Evolutionary conservation across 2,888 invertebrate genomes (phyloP), one percentile per base, ranked within the genome.

Genomic region (Sphaeridia pumilis): DNA sequence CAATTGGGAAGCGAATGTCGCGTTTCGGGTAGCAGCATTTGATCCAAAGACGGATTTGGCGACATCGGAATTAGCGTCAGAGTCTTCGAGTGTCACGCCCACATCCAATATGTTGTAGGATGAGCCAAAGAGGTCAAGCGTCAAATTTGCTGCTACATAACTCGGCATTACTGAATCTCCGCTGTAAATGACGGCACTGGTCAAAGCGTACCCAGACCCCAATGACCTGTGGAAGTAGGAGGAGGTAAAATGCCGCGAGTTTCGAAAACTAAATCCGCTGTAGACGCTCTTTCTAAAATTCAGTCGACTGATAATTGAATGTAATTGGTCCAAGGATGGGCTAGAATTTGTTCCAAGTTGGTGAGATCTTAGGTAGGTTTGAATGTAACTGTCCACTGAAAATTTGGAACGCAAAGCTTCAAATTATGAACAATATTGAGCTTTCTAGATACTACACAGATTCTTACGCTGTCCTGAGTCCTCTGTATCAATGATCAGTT

Each of bases 381-480:
- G 78, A 61, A 94, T 84, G 72, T 85, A 94, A 3, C 87, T 83
- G n/a, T 89, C 90, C 26, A 93, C 90, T 74, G 65, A 27, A 69
- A n/a, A n/a, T n/a, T 31, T 31, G 14, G 31, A 31, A 10, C 31
- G 14, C 14, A 14, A 31, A 31, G 14, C 31, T n/a, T n/a, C n/a
- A n/a, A n/a, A n/a, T n/a, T n/a, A n/a, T n/a, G n/a, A n/a, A n/a
- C n/a, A n/a, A n/a, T n/a, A n/a, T n/a, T n/a, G n/a, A n/a, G n/a
- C n/a, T n/a, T n/a, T n/a, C n/a, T n/a, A n/a, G n/a, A n/a, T n/a
- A n/a, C n/a, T n/a, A n/a, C n/a, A n/a, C n/a, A n/a, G n/a, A n/a
- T n/a, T n/a, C 42, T 49, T 67, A 73, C 73, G 73, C 78, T 93
- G 92, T 66, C 84, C 79, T 10, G 83, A 78, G 0, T 80, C 78